Percentiles rank a stretch among this genome's conserved stretches.
Evolutionary conservation across 2,888 invertebrate species (phyloP).

Genomic region (Drosophila niveifrons): DNA sequence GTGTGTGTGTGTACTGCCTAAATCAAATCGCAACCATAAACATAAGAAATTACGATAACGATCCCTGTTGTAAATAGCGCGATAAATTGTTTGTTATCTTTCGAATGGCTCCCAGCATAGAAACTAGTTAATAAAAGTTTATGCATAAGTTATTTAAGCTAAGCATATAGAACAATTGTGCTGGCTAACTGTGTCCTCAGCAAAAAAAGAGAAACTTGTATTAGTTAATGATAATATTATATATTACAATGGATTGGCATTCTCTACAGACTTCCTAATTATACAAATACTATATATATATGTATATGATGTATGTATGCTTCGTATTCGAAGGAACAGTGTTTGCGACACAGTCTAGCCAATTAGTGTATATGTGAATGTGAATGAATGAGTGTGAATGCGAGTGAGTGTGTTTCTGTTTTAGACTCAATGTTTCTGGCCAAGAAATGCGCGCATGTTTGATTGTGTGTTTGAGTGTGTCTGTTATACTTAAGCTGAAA

Average conservation of each 20-base stretch:
- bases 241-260: conserved; percentile 37
- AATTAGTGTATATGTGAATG: conserved; percentile 47
- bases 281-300: conserved; percentile 26
- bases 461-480: conserved; percentile 13
- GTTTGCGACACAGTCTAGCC: conserved; percentile 52
- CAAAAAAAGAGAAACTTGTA: conserved; percentile 18
- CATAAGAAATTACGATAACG: conserved; percentile 2
- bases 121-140: conserved; percentile 18
- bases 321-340: conserved; percentile 55
- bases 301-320: conserved; percentile 37
- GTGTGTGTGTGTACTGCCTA: conserved; percentile 49
- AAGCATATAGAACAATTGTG: conserved; percentile 62
- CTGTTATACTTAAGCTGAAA: conserved; percentile 60
- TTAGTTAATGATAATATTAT: conserved; percentile 38
- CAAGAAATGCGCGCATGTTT: conserved; percentile 51
- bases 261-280: conserved; percentile 59
- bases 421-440: conserved; percentile 69
- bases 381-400: conserved; percentile 29
- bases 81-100: conserved; percentile 37
- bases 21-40: conserved; percentile 55
- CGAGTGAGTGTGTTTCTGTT: conserved; percentile 44
- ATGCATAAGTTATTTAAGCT: conserved; percentile 33
- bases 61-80: conserved; percentile 42
- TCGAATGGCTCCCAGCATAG: conserved; percentile 47
- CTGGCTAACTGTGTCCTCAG: conserved; percentile 52